Percentiles rank a stretch among this genome's conserved stretches.
phyloP scores from a whole-genome alignment of 2,797 vertebrate genomes.

The Zonotrichia albicollis region DNA sequence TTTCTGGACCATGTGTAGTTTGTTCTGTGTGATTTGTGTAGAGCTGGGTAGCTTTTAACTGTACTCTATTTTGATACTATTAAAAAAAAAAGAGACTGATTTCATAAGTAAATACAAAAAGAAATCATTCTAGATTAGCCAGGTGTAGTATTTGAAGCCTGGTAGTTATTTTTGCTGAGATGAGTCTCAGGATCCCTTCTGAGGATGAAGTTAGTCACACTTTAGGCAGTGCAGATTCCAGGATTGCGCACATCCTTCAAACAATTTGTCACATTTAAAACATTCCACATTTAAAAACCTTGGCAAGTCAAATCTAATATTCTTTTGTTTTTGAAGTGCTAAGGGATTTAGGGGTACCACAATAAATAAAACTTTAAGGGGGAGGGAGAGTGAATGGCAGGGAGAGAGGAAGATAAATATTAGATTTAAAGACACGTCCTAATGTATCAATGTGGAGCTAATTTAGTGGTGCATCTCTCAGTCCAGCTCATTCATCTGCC shows the following conservation, averaged over 20 bases:
- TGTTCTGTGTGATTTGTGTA: not conserved
- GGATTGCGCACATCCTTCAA: not conserved
- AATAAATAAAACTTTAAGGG: not conserved
- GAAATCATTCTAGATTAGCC: not conserved
- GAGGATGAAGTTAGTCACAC: not conserved
- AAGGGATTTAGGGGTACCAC: not conserved
- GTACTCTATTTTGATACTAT: not conserved
- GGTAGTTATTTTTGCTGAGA: not conserved
- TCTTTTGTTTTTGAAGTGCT: not conserved
- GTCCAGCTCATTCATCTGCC: not conserved
- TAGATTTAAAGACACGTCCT: not conserved
- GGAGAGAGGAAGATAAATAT: not conserved
- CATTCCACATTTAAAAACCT: not conserved
- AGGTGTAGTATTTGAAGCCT: not conserved
- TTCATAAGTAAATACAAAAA: not conserved
- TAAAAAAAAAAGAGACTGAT: not conserved
- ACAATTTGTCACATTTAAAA: not conserved
- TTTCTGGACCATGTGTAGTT: constrained; percentile 1
- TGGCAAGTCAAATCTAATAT: not conserved
- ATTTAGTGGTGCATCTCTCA: not conserved
- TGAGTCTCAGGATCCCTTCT: not conserved
- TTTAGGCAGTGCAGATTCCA: not conserved
- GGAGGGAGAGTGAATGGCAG: not conserved
- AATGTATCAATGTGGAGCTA: not conserved
- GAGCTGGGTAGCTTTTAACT: not conserved